Conservation (phyloP, 92 coral and sea anemone genomes). For the Muricea muricata region DNA sequence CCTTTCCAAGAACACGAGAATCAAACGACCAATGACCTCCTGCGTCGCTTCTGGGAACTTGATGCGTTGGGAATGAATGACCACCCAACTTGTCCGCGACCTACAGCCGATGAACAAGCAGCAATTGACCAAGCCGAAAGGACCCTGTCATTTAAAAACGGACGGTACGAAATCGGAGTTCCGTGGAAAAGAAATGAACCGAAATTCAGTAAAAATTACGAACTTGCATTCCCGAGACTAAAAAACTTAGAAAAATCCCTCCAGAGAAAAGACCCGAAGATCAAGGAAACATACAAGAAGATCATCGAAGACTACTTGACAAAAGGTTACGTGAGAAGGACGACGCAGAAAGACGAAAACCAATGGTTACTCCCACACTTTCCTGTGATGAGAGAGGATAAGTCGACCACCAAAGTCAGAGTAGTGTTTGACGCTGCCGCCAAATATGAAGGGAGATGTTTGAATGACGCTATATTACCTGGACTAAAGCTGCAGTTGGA, state of each 20-base stretch:
- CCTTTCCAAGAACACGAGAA: no score
- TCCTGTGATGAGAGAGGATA: slow-evolving; percentile 47
- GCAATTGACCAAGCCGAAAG: slow-evolving; percentile 41
- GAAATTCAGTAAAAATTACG: slow-evolving; percentile 6
- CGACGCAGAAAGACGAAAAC: no score
- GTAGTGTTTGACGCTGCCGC: slow-evolving; percentile 59
- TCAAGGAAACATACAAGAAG: no score
- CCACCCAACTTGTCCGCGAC: neutral
- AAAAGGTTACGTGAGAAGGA: no score
- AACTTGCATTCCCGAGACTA: slow-evolving; percentile 27
- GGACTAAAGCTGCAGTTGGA: slow-evolving; percentile 60
- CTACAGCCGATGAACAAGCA: slow-evolving; percentile 8
- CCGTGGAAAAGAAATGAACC: slow-evolving; percentile 45
- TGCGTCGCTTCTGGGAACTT: slow-evolving; percentile 54
- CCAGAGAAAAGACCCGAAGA: no score
- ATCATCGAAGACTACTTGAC: no score
- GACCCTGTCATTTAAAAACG: neutral
- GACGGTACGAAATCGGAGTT: slow-evolving; percentile 31
- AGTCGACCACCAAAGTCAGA: slow-evolving; percentile 42
- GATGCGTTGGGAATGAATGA: slow-evolving; percentile 40
- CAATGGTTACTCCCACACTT: slow-evolving; percentile 52
- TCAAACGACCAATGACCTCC: no score
- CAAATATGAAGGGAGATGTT: slow-evolving; percentile 38
- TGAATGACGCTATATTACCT: slow-evolving; percentile 46
- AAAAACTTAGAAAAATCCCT: slow-evolving; percentile 1